phyloP scores from a whole-genome alignment of 1,140 invertebrate species.

The Zaprionus taronus region DNA sequence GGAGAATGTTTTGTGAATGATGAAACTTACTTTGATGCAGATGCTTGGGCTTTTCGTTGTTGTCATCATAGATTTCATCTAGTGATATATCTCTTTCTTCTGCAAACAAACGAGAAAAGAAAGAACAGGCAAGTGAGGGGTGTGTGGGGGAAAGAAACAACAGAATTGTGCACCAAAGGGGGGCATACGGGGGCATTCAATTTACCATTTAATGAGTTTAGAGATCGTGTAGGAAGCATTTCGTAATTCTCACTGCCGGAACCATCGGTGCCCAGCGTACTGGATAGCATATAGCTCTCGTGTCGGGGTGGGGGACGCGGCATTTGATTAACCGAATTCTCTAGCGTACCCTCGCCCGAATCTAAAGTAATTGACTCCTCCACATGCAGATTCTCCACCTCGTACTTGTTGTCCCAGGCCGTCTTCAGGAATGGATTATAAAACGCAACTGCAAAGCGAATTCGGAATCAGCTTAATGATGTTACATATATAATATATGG shows the following conservation, averaged over 20 bases:
- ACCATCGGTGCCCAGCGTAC: slow-evolving; percentile 82
- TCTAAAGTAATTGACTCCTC: slow-evolving; percentile 89
- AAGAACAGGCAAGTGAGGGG: neutral
- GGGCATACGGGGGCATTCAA: neutral
- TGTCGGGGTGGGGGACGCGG: slow-evolving; percentile 88
- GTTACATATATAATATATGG: neutral
- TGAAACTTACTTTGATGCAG: slow-evolving; percentile 83
- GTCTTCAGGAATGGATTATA: slow-evolving; percentile 98
- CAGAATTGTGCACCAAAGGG: slow-evolving; percentile 3
- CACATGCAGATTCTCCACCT: slow-evolving; percentile 97
- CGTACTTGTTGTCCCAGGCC: slow-evolving; percentile 97
- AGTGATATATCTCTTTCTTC: slow-evolving; percentile 85
- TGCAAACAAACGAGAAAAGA: slow-evolving; percentile 35
- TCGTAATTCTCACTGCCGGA: slow-evolving; percentile 93
- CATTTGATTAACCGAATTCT: slow-evolving; percentile 88
- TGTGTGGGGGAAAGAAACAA: neutral
- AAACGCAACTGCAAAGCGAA: slow-evolving; percentile 91
- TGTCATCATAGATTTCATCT: slow-evolving; percentile 88
- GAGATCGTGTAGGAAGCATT: slow-evolving; percentile 87
- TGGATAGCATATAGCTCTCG: slow-evolving; percentile 87
- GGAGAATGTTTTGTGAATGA: neutral
- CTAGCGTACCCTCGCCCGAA: slow-evolving; percentile 89
- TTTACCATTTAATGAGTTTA: slow-evolving; percentile 85
- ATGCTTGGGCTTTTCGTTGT: slow-evolving; percentile 84
- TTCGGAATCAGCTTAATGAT: slow-evolving; percentile 19